Evolutionary conservation across 2,113 vertebrate genomes (phyloP).

Genomic region (Isurus oxyrinchus): DNA sequence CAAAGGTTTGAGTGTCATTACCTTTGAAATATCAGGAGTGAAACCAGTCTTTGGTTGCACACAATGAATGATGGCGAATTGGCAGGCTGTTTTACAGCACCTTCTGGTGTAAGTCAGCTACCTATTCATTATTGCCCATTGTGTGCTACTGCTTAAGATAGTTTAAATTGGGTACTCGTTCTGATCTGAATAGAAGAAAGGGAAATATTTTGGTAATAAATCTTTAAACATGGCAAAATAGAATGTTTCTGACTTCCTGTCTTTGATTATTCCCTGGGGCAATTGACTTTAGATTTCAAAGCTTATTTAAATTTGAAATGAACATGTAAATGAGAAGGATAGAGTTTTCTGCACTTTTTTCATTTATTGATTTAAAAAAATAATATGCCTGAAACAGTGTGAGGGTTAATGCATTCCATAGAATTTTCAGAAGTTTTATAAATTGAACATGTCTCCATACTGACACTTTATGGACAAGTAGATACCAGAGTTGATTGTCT

Average conservation of each 20-base stretch:
- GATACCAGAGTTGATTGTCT: too few relatives aligned
- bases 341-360: background rate
- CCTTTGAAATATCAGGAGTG: background rate
- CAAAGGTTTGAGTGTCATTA: background rate
- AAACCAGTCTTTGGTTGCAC: background rate
- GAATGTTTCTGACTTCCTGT: background rate
- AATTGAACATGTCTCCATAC: background rate
- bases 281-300: background rate
- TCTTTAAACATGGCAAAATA: background rate
- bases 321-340: background rate
- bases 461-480: background rate
- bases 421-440: background rate
- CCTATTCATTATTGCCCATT: background rate
- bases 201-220: background rate
- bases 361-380: background rate
- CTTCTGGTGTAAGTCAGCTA: background rate
- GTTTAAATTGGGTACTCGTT: background rate
- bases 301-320: background rate
- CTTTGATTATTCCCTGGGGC: background rate
- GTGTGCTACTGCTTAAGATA: background rate
- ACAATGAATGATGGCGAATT: background rate
- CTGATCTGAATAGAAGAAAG: background rate
- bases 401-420: background rate
- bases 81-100: background rate
- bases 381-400: background rate